Evolutionary conservation across 2,797 vertebrate species (phyloP).

Genomic region (Leptodactylus fallax): DNA sequence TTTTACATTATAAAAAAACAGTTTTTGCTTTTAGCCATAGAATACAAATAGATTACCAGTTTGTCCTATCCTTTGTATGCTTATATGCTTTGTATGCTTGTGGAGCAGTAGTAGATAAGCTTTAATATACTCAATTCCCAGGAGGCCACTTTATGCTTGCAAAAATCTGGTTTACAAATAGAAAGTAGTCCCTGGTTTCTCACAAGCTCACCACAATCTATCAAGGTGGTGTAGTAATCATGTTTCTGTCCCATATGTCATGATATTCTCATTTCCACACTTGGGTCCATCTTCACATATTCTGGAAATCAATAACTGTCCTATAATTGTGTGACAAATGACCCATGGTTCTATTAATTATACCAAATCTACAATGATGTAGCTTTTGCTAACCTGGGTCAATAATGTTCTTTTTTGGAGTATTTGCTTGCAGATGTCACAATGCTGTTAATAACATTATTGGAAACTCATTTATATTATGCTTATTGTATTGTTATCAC

Average conservation of each 20-base stretch:
- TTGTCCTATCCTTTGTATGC: background rate
- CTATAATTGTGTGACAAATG: slow-evolving; percentile 15
- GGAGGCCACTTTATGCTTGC: background rate
- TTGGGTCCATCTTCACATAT: background rate
- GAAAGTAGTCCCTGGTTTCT: background rate
- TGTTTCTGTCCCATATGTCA: slow-evolving; percentile 9
- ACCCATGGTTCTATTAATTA: background rate
- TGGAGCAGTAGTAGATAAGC: background rate
- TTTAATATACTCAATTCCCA: background rate
- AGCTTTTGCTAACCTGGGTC: slow-evolving; percentile 20
- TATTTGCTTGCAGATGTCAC: slow-evolving; percentile 11
- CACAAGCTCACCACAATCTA: background rate
- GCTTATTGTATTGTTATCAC: slow-evolving; percentile 15
- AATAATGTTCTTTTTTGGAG: background rate
- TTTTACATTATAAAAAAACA: background rate
- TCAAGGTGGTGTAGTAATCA: background rate
- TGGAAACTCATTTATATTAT: slow-evolving; percentile 21
- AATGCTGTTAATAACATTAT: background rate
- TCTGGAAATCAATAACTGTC: slow-evolving; percentile 7
- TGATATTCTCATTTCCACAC: slow-evolving; percentile 16
- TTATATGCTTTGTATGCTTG: no score
- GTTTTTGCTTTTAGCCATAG: no score
- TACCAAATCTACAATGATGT: background rate
- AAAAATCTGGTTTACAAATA: slow-evolving; percentile 6
- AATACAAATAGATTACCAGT: background rate